These are phyloP conservation scores for Ascaphus truei DNA, from an alignment of 2,113 vertebrate genomes.

Conservation along the genomic window DNA sequence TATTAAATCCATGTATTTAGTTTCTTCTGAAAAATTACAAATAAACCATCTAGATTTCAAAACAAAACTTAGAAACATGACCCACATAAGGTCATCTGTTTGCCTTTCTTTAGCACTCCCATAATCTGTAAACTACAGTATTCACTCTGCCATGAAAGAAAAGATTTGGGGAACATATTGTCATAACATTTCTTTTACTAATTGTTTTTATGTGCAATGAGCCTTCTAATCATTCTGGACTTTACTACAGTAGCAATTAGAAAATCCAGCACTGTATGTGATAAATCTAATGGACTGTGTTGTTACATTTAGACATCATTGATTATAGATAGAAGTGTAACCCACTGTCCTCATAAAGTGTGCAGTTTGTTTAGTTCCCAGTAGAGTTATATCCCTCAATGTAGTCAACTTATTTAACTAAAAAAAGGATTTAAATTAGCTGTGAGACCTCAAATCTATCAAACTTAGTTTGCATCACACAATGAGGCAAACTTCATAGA, in stretches of 20 bases:
- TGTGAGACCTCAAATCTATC: no score
- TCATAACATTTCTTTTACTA: slow-evolving; percentile 33
- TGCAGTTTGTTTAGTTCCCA: not conserved
- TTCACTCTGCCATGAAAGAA: not conserved
- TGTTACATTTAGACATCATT: slow-evolving; percentile 24
- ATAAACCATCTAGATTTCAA: no score
- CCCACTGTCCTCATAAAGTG: slow-evolving; percentile 15
- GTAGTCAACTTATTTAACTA: not conserved
- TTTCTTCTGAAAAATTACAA: no score
- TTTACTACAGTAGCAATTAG: slow-evolving; percentile 34
- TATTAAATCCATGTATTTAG: not conserved
- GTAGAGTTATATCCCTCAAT: slow-evolving; percentile 2
- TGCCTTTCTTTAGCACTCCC: not conserved
- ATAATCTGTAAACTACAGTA: not conserved
- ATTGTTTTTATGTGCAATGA: slow-evolving; percentile 35
- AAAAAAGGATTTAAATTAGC: no score
- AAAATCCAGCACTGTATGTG: slow-evolving; percentile 20
- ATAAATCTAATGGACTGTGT: slow-evolving; percentile 32
- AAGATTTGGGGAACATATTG: slow-evolving; percentile 12
- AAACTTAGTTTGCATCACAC: no score
- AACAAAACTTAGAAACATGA: no score
- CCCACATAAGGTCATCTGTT: not conserved
- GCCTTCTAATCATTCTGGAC: slow-evolving; percentile 29
- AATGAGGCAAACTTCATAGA: no score
- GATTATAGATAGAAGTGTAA: slow-evolving; percentile 7